Evolutionary conservation across 2,113 vertebrate species (phyloP).

Genomic region (Poecile atricapillus): DNA sequence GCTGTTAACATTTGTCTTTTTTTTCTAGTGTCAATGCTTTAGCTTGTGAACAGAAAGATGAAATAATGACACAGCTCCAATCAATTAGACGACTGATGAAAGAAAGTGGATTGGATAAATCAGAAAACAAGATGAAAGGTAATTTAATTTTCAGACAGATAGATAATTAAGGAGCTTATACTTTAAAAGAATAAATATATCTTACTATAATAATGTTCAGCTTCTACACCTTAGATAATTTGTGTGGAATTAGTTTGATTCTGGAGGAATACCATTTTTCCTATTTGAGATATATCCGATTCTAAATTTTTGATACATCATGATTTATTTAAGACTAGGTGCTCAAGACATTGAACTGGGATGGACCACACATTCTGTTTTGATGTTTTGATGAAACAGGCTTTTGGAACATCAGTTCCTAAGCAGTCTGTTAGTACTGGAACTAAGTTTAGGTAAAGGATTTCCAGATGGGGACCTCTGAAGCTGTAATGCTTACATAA

Average conservation of each 20-base stretch:
- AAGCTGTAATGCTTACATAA: neutral
- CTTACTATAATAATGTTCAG: neutral
- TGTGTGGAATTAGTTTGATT: neutral
- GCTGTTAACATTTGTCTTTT: neutral
- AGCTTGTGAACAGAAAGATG: constrained; percentile 88
- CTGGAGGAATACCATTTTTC: neutral
- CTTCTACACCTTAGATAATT: neutral
- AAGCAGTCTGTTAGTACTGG: neutral
- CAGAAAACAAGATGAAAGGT: constrained; percentile 75
- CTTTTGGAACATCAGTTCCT: neutral
- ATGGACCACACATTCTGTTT: neutral
- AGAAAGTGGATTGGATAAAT: constrained; percentile 87
- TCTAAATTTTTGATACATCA: neutral
- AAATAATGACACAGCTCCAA: constrained; percentile 90
- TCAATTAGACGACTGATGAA: constrained; percentile 89
- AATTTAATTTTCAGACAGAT: neutral
- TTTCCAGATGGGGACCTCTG: neutral
- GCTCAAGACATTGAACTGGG: neutral
- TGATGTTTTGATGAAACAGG: neutral
- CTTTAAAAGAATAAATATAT: neutral
- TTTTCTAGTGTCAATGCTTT: constrained; percentile 82
- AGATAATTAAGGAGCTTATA: neutral
- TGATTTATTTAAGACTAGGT: neutral
- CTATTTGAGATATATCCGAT: neutral
- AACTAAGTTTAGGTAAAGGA: neutral